Evolutionary conservation across 2,888 invertebrate species (phyloP), one percentile per base, ranked within the genome.

Genomic region (Phaonia tiefii): DNA sequence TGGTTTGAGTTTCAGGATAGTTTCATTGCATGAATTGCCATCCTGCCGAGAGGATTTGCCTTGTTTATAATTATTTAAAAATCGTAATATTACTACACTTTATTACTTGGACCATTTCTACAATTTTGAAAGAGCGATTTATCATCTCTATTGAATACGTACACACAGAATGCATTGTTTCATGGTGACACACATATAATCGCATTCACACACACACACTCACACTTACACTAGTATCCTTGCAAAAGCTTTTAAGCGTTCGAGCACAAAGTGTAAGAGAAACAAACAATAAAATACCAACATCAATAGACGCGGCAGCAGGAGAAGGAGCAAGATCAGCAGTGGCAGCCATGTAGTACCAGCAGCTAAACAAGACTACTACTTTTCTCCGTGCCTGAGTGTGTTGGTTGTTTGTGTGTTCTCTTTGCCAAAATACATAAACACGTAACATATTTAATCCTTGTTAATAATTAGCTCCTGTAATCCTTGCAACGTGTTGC

Each of bases 381-480:
- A 37, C 17, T n/a, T n/a, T 51, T 25, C 39, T 26, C 54, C 51
- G 25, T 65, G 63, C 5, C 11, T 46, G 15, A 17, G 63, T 11
- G 42, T 42, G 51, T n/a, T n/a, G n/a, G n/a, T n/a, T n/a, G 17
- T 65, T 8, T 51, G 49, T 60, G 25, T n/a, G 25, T 46, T 54
- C 13, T 70, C 69, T 63, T 79, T 70, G 76, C 75, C 72, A 75
- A 83, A 80, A 82, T 74, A 80, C 65, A 80, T 76, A 70, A 74
- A 73, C 84, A 85, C 83, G 83, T 83, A 82, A 83, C 84, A 84
- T 82, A 81, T 83, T 83, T 83, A 84, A 83, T 84, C 80, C 83
- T 82, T 83, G 84, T 82, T 84, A 84, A 84, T 84, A 84, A 85
- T 85, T 84, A 84, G 84, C 84, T 84, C 78, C 83, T 75, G 83